These are phyloP conservation scores for Phyllostomus discolor DNA, from an alignment of 2,113 vertebrate species.

Conservation along the genomic window DNA sequence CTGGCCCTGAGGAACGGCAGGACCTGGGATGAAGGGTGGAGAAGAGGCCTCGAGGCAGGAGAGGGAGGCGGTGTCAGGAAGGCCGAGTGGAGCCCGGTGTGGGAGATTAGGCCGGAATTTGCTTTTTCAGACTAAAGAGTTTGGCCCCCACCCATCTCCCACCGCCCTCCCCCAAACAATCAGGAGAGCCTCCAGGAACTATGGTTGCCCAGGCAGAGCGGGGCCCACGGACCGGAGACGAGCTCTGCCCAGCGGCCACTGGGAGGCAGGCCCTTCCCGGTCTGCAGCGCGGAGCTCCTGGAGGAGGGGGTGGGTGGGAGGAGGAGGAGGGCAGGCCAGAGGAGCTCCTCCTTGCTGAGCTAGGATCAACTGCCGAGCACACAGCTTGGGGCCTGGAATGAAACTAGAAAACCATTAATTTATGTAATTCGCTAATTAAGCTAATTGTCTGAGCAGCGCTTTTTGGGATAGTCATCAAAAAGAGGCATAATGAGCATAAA, in stretches of 20 bases:
- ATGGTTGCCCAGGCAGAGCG: too few relatives aligned
- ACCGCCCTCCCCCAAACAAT: neutral
- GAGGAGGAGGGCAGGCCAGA: neutral
- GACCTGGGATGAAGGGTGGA: neutral
- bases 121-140: neutral
- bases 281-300: neutral
- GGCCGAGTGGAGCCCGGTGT: neutral
- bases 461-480: constrained; percentile 20
- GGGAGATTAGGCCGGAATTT: neutral
- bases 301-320: neutral
- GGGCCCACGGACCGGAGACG: neutral
- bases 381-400: neutral
- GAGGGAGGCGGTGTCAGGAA: neutral
- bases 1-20: neutral
- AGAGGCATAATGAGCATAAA: constrained; percentile 43
- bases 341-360: neutral
- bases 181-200: neutral
- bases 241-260: neutral
- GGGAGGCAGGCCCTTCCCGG: neutral
- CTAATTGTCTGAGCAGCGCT: constrained; percentile 30
- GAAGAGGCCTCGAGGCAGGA: neutral
- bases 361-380: neutral
- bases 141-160: too few relatives aligned
- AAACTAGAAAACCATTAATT: constrained; percentile 9
- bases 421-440: constrained; percentile 48